phyloP scores from a whole-genome alignment of 1,140 invertebrate species.

The Cepaea nemoralis region DNA sequence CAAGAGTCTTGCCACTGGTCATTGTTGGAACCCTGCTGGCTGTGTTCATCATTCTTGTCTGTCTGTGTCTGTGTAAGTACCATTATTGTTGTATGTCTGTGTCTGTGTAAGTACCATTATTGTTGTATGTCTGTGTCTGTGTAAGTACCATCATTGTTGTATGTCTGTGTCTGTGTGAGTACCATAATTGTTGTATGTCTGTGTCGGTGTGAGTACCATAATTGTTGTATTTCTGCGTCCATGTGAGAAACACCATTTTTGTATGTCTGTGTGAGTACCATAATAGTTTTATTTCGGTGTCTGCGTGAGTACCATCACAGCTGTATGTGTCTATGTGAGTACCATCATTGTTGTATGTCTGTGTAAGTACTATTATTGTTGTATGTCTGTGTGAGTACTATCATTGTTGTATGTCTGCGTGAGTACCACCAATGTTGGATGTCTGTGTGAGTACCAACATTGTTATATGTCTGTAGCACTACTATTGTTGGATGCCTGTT shows the following conservation, averaged over 20 bases:
- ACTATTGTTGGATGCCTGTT: too few relatives aligned
- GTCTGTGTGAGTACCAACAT: too few relatives aligned
- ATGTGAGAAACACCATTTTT: too few relatives aligned
- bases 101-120: not conserved
- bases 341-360: not conserved
- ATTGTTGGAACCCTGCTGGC: not conserved
- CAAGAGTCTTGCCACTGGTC: not conserved
- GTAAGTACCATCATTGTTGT: not conserved
- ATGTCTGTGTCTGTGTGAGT: not conserved
- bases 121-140: too few relatives aligned
- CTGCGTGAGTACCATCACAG: too few relatives aligned
- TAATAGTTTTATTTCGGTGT: not conserved
- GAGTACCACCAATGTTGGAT: too few relatives aligned
- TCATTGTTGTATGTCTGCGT: too few relatives aligned
- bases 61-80: slow-evolving; percentile 21
- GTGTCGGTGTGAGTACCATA: not conserved
- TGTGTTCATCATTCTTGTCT: not conserved
- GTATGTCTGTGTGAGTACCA: slow-evolving; percentile 1
- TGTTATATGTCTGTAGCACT: too few relatives aligned
- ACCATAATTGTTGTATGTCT: not conserved
- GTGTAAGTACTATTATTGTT: not conserved
- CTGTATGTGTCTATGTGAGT: slow-evolving; percentile 20
- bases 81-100: not conserved
- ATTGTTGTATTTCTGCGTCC: not conserved
- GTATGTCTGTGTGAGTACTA: slow-evolving; percentile 1